Percentiles rank a stretch among this genome's conserved stretches.
Conservation (phyloP, 2,797 vertebrate species). For the Eulemur albifrons region DNA sequence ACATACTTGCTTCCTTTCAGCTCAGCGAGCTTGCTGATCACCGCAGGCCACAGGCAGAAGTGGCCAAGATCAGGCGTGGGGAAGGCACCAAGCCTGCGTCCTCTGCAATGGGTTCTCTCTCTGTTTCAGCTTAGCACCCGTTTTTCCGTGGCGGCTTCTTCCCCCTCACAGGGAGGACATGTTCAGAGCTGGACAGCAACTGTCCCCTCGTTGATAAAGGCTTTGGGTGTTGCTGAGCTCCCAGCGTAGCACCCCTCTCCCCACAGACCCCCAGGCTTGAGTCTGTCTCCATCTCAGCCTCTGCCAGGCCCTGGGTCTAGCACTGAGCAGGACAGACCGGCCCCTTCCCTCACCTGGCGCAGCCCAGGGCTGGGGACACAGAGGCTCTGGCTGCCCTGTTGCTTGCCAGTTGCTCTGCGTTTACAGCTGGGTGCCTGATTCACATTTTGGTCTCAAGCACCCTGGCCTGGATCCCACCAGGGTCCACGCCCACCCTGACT, state of each 20-base stretch:
- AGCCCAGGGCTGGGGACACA: not conserved
- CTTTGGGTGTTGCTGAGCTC: not conserved
- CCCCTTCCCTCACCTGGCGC: fast-evolving
- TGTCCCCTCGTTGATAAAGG: not conserved
- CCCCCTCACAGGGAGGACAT: not conserved
- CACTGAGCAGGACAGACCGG: not conserved
- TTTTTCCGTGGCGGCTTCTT: not conserved
- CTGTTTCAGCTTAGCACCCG: fast-evolving
- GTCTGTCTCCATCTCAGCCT: not conserved
- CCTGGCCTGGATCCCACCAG: not conserved
- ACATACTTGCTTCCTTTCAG: not conserved
- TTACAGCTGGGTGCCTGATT: too few species aligned
- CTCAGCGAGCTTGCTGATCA: fast-evolving
- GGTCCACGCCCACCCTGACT: not conserved
- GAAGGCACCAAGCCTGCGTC: not conserved
- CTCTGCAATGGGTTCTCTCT: not conserved
- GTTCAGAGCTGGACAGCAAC: not conserved
- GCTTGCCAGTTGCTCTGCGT: fast-evolving
- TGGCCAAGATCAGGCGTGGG: not conserved
- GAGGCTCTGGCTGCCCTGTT: fast-evolving
- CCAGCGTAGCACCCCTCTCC: too few species aligned
- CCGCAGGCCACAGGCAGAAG: fast-evolving
- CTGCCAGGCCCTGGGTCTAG: too few species aligned
- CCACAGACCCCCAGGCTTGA: fast-evolving
- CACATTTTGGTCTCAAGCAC: not conserved